Evolutionary conservation across 2,113 vertebrate genomes (phyloP), one percentile per base, ranked within the genome.

Genomic region (Sinocyclocheilus maitianheensis): DNA sequence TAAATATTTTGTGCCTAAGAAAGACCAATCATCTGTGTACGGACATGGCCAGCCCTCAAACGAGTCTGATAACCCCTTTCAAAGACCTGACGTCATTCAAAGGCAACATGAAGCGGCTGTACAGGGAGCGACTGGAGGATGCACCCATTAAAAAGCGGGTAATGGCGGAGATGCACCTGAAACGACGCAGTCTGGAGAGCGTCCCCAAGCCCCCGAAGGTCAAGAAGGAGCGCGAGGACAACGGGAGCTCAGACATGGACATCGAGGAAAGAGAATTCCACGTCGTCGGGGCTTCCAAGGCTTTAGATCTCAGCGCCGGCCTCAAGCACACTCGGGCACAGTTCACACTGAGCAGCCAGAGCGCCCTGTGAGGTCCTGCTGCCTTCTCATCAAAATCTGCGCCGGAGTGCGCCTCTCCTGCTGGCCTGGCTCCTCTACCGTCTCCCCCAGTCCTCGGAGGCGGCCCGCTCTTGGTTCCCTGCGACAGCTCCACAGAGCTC

Each of bases 301-400:
- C 96, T 90, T 94, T 98, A 90, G 96, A 96, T 92, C 94, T 99
- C 90, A 99, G 98, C 91, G 97, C 98, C 6, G 98, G 97, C 87
- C 95, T 99, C 89, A 99, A 99, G 90, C 97, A 99, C 93, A 99
- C 98, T 0, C 91, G 99, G 92, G 98, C 98, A 85, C 98, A 99
- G 91, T 99, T 99, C 92, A 97, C 98, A 63, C 94, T 99, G 11
- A 99, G 98, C 94, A 99, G 98, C 92, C 97, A 98, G 95, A 98
- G 97, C 89, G 99, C 98, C 0, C 91, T 99, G 13, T 98, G 98
- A 84, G 98, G 98, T 74, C 98, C 98, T 0, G 98, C 98, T 37
- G 98, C 98, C 2, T 99, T 99, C 92, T 99, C 98, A 0, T 97
- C 98, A 81, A 97, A 97, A 3, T 96, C 96, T 75, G 96, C 96